A percentile compares a stretch with the other conserved stretches of the same genome.
Evolutionary conservation across 2,797 vertebrate genomes (phyloP).

Genomic region (Macroramphosus scolopax): DNA sequence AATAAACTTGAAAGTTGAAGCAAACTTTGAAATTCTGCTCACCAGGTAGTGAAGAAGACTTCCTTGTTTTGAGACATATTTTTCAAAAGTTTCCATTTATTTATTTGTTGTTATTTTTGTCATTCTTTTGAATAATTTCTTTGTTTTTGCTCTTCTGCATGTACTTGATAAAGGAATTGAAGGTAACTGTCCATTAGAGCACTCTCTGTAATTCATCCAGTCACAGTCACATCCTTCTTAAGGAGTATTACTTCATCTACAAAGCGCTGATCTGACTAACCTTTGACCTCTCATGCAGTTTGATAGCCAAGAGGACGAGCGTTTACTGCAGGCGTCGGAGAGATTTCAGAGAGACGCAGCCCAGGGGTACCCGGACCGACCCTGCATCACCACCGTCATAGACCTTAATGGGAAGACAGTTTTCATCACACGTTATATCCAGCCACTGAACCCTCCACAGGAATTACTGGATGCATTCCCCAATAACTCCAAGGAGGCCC

Average conservation of each 20-base stretch:
- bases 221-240: not conserved
- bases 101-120: constrained; percentile 32
- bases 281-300: constrained; percentile 75
- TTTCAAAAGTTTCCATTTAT: not conserved
- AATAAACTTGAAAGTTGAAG: no score
- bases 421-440: constrained; percentile 90
- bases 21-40: no score
- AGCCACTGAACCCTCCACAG: constrained; percentile 85
- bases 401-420: constrained; percentile 92
- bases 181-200: constrained; percentile 63
- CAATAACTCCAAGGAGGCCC: constrained; percentile 75
- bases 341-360: constrained; percentile 84
- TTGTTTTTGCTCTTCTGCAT: constrained; percentile 67
- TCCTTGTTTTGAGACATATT: no score
- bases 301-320: constrained; percentile 91
- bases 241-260: not conserved
- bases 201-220: not conserved
- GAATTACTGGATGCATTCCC: constrained; percentile 82
- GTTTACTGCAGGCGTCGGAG: constrained; percentile 85
- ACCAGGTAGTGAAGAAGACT: no score
- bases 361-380: constrained; percentile 80
- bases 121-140: constrained; percentile 20
- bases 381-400: constrained; percentile 86
- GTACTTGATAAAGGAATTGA: constrained; percentile 83
- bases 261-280: not conserved